Evolutionary conservation across 1,140 invertebrate genomes (phyloP).

Genomic region (Drosophila novamexicana): DNA sequence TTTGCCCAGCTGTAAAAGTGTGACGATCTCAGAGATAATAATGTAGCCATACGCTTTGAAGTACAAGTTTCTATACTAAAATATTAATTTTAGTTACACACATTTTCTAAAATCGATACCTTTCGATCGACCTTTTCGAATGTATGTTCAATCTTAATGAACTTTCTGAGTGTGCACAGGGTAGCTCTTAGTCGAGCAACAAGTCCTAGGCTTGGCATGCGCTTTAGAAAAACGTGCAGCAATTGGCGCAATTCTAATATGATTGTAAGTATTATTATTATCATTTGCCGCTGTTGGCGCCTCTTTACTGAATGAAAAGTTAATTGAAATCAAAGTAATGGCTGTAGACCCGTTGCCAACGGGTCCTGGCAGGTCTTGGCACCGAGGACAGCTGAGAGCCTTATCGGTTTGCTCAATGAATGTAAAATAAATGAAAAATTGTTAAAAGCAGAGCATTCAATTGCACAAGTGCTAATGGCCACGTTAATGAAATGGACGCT

Average conservation of each 20-base stretch:
- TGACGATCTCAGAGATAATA: too few species aligned
- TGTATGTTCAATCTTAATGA: too few species aligned
- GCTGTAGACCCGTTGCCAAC: conserved; percentile 41
- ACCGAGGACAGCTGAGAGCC: conserved; percentile 33
- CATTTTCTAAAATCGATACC: background rate
- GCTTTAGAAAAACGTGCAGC: background rate
- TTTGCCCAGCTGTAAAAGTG: too few species aligned
- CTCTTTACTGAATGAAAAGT: conserved; percentile 73
- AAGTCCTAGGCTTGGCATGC: background rate
- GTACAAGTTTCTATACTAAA: too few species aligned
- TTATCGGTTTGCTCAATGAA: conserved; percentile 74
- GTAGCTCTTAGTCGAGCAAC: background rate
- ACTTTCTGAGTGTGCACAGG: background rate
- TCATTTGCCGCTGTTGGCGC: conserved; percentile 57
- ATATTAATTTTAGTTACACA: too few species aligned
- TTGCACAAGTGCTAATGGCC: conserved; percentile 79
- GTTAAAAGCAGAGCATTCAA: conserved; percentile 74
- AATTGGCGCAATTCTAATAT: conserved; percentile 68
- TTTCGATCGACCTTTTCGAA: background rate
- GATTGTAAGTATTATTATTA: conserved; percentile 78
- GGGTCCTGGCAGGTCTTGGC: conserved; percentile 11
- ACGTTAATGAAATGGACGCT: conserved; percentile 75
- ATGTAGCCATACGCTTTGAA: too few species aligned
- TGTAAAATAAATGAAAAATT: conserved; percentile 79
- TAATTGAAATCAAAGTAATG: conserved; percentile 83